Base-by-base conservation (phyloP, 2,888 invertebrate genomes). In the Nebria brevicollis region DNA sequence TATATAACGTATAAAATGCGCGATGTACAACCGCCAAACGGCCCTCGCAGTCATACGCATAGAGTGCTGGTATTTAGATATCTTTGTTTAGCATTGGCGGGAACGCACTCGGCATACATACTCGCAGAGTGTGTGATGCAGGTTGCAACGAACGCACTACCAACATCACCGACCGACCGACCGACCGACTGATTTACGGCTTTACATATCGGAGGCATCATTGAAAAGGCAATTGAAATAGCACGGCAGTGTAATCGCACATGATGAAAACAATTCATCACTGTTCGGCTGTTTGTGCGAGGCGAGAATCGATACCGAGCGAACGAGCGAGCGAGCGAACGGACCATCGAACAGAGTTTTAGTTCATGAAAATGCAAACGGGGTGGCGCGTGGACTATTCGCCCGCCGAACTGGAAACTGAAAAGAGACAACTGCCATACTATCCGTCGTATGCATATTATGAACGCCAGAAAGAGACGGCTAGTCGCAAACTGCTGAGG, bases 251-350 rank as follows among this genome's bases (percentile, higher is more conserved):
- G 88, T 89, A 89, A 89, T 89, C 88, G 89, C 88, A 88, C 89
- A 89, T 89, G 89, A 89, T 89, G 89, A 89, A 89, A 89, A 89
- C 89, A 87, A 89, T 89, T 88, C 88, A 89, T 89, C 89, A 89
- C 88, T 86, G 87, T 86, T 85, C 84, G 77, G 82, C 84, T 26
- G 34, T 70, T 34, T 25, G 34, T 70, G 34, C 2, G 70, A n/a
- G 25, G 72, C 78, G 25, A 82, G 84, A 86, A 87, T 87, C 87
- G 87, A 87, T 88, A 87, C 80, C 82, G 82, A 81, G 82, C 77
- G 81, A 72, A 77, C 82, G 75, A 72, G 74, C 64, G 34, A 13
- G 25, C 65, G 20, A 20, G 20, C 20, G 70, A 68, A 34, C 77
- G 81, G 75, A 77, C 82, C 77, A 72, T 77, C 64, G 34, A 13